Base-by-base conservation (phyloP, 2,888 invertebrate species). In the Microchrysa polita region DNA sequence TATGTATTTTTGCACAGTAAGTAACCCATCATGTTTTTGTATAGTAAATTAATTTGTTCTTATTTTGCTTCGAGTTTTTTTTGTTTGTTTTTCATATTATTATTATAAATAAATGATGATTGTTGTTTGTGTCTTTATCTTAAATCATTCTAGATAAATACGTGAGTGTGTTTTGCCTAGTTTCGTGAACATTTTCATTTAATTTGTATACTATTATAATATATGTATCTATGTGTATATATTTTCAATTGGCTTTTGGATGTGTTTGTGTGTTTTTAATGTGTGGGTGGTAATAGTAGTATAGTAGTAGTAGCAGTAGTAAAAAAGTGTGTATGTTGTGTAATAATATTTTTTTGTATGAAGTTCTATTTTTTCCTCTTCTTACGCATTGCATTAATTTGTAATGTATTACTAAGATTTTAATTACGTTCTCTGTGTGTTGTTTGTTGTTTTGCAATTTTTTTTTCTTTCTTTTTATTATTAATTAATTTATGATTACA, bases 81-180 rank as follows among this genome's bases (percentile, higher is more conserved):
- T 60, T 20, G 14, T 9, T n/a, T n/a, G 27, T 34, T 7, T 34
- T 34, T 34, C 7, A 34, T 34, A 34, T n/a, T n/a, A n/a, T n/a
- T n/a, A n/a, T n/a, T n/a, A n/a, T 34, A 7, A 34, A 34, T 34
- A 34, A n/a, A n/a, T n/a, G n/a, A n/a, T 34, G 27, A 34, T n/a
- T n/a, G n/a, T n/a, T n/a, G n/a, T n/a, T n/a, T n/a, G n/a, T n/a
- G n/a, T 42, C 42, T 7, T 42, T 42, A 9, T 34, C 18, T 57
- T 69, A 40, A 67, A 55, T 57, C 27, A 23, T 69, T 69, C 34
- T 57, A 69, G 34, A 69, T 69, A 34, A 69, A 69, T 65, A 48
- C 18, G 14, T 55, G n/a, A n/a, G n/a, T n/a, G 14, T 55, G 27
- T 34, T 34, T 34, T 34, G 4, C n/a, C n/a, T n/a, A n/a, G n/a